Percentiles rank a stretch among this genome's conserved stretches.
Evolutionary conservation across 2,888 invertebrate species (phyloP).

Genomic region (Drosophila yooni): DNA sequence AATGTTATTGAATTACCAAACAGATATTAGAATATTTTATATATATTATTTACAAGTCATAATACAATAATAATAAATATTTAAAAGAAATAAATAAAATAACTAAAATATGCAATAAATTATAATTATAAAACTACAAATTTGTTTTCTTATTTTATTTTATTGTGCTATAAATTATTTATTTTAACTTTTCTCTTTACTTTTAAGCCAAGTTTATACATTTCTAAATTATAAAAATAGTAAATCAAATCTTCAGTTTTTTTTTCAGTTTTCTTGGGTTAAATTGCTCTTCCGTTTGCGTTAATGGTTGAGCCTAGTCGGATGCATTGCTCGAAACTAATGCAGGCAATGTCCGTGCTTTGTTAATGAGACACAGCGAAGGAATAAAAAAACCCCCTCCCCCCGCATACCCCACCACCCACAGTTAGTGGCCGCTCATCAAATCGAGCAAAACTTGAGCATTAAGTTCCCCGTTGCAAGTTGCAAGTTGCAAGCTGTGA

Average conservation of each 20-base stretch:
- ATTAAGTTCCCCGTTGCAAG: conserved; percentile 28
- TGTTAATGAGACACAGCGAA: conserved; percentile 35
- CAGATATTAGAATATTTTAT: background rate
- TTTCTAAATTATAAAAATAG: background rate
- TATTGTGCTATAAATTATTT: background rate
- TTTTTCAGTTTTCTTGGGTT: conserved; percentile 12
- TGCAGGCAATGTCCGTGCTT: conserved; percentile 17
- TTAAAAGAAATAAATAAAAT: background rate
- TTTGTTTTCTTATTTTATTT: background rate
- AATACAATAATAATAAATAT: too few relatives aligned
- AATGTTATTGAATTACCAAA: background rate
- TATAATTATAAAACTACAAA: background rate
- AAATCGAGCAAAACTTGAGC: conserved; percentile 38
- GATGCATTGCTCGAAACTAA: conserved; percentile 14
- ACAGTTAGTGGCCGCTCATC: background rate
- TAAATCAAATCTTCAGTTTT: background rate
- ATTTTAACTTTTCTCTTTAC: background rate
- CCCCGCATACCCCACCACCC: background rate
- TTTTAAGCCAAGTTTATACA: background rate
- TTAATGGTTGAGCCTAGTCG: background rate
- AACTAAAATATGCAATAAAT: background rate
- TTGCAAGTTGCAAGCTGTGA: conserved; percentile 26
- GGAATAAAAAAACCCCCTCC: background rate
- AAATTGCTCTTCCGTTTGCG: background rate
- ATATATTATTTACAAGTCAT: background rate